These are phyloP conservation scores for Drosophila quinaria DNA, from an alignment of 2,888 invertebrate species.

Conservation along the genomic window DNA sequence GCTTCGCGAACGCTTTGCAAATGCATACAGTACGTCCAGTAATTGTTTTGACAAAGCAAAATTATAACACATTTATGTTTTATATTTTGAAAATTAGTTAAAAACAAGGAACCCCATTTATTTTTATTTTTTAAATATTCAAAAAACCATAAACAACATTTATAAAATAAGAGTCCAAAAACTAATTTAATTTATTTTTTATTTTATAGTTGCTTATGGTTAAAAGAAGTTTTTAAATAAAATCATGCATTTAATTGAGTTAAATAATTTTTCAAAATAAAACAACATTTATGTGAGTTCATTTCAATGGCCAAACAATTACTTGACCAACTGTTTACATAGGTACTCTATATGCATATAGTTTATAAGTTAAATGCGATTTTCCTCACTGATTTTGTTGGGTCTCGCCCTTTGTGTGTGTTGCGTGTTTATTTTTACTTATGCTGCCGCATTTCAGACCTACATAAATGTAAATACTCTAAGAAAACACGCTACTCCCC, in stretches of 20 bases:
- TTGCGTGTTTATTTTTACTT: constrained; percentile 66
- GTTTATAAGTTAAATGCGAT: constrained; percentile 59
- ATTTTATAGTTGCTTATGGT: too few species aligned
- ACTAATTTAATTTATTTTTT: too few species aligned
- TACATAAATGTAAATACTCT: constrained; percentile 63
- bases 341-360: constrained; percentile 15
- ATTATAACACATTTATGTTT: too few species aligned
- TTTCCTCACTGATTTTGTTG: constrained; percentile 59
- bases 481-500: constrained; percentile 41
- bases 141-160: too few species aligned
- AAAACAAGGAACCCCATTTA: too few species aligned
- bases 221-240: too few species aligned
- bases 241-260: background rate
- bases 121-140: too few species aligned
- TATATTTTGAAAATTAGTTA: too few species aligned
- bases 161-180: too few species aligned
- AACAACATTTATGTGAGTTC: background rate
- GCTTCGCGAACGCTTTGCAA: constrained; percentile 37
- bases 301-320: background rate
- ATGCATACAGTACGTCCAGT: constrained; percentile 7
- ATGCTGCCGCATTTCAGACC: constrained; percentile 47
- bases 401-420: constrained; percentile 53
- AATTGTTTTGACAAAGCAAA: background rate
- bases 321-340: constrained; percentile 1
- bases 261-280: background rate